phyloP scores from a whole-genome alignment of 1,140 invertebrate genomes.

The Euborellia annulipes region DNA sequence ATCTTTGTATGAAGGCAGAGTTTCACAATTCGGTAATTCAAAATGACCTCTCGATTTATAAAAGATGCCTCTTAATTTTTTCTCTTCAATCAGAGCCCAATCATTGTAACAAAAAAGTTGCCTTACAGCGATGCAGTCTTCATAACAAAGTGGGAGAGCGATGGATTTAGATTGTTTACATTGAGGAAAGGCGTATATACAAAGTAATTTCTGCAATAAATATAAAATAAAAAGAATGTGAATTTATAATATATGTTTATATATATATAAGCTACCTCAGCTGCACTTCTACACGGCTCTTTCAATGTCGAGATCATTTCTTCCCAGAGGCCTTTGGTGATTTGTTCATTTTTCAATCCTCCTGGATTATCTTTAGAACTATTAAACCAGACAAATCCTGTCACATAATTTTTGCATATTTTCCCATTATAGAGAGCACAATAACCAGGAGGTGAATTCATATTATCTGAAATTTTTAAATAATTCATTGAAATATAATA shows the following conservation, averaged over 20 bases:
- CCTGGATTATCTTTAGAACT: conserved; percentile 44
- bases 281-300: conserved; percentile 68
- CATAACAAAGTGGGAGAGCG: conserved; percentile 63
- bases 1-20: conserved; percentile 47
- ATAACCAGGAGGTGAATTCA: conserved; percentile 35
- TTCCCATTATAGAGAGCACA: conserved; percentile 80
- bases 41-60: conserved; percentile 76
- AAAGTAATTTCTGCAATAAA: conserved; percentile 57
- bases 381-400: conserved; percentile 67
- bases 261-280: conserved; percentile 40
- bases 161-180: conserved; percentile 42
- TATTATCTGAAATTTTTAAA: too few relatives aligned
- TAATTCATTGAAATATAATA: too few relatives aligned
- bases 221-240: background rate
- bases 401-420: conserved; percentile 67
- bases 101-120: conserved; percentile 84
- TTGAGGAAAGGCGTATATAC: conserved; percentile 80
- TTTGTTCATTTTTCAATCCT: conserved; percentile 68
- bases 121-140: conserved; percentile 82
- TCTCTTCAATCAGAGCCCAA: conserved; percentile 79
- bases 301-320: conserved; percentile 63
- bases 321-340: conserved; percentile 63
- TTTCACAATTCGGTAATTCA: conserved; percentile 67
- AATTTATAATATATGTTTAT: background rate
- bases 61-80: conserved; percentile 59